Evolutionary conservation across 2,113 vertebrate species (phyloP).

Genomic region (Forbesichthys papilliferus): DNA sequence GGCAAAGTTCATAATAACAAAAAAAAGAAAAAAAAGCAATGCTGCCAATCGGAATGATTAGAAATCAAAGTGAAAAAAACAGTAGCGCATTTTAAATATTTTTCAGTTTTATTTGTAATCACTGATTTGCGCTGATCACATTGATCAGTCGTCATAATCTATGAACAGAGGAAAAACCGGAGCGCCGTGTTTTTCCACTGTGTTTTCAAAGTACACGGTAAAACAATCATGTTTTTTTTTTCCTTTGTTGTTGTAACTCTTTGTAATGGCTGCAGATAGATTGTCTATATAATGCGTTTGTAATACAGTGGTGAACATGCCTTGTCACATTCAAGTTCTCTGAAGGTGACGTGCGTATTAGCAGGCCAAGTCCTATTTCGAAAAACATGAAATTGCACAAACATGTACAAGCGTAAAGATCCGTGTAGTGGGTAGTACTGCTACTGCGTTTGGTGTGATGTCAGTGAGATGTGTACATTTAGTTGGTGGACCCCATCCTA

Average conservation of each 20-base stretch:
- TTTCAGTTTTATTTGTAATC: conserved; percentile 59
- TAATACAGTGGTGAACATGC: conserved; percentile 91
- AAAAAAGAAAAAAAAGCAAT: conserved; percentile 72
- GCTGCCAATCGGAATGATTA: conserved; percentile 88
- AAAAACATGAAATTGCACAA: conserved; percentile 90
- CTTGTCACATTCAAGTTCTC: conserved; percentile 89
- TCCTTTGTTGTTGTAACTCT: conserved; percentile 77
- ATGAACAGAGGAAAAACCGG: conserved; percentile 78
- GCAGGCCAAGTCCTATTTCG: conserved; percentile 83
- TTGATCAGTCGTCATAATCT: conserved; percentile 94
- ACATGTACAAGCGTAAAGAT: conserved; percentile 93
- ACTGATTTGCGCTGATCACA: conserved; percentile 97
- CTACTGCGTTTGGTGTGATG: conserved; percentile 95
- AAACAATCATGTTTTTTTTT: conserved; percentile 83
- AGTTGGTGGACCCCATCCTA: conserved; percentile 97
- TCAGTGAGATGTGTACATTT: conserved; percentile 98
- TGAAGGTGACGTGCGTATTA: conserved; percentile 92
- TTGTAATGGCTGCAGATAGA: conserved; percentile 82
- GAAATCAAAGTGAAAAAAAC: conserved; percentile 82
- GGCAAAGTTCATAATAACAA: conserved; percentile 60
- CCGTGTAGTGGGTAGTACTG: conserved; percentile 97
- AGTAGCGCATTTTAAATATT: conserved; percentile 56
- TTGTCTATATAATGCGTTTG: conserved; percentile 88
- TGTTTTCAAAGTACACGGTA: conserved; percentile 86
- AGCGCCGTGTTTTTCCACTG: conserved; percentile 97